Evolutionary conservation across 2,888 invertebrate species (phyloP), one percentile per base, ranked within the genome.

Genomic region (Drosophila fungiperda): DNA sequence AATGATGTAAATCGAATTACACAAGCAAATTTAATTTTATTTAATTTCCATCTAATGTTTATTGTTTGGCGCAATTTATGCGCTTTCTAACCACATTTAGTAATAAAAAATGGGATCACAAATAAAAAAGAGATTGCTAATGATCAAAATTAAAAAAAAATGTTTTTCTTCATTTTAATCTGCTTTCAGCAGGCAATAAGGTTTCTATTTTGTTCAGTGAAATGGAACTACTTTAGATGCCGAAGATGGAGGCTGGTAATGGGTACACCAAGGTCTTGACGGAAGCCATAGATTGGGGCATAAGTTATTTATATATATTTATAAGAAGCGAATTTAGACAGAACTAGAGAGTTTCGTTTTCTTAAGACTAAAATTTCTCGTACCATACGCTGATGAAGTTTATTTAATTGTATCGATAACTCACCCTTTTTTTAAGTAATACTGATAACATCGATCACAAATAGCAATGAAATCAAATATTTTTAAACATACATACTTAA

Each of bases 1-100:
- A 71, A 72, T 71, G 54, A 36, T 68, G 68, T 29, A 58, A 76
- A 71, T 71, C 55, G 9, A 52, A 55, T 66, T 50, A 15, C 35
- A 52, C 38, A 20, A 49, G 35, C 59, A 59, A 61, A 57, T 59
- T 70, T 65, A 48, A 35, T 20, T 45, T 35, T 7, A 23, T 23
- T 26, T 63, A 33, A 36, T 50, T 65, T 38, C 20, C 40, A 26
- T 29, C 17, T 26, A 42, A 29, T 26, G n/a, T 9, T 45, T 20
- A 11, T 35, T 57, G 35, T 76, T 53, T 33, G 11, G 42, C 45
- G 20, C 35, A 45, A 36, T 54, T 70, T 49, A 36, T 33, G 17
- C 40, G 40, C 72, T 75, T 77, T 72, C 62, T 36, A 35, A 29
- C 3, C 4, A 7, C 17, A 48, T 20, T 32, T 49, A 33, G 32